Conservation (phyloP, 2,113 vertebrate genomes). For the Fulica atra region DNA sequence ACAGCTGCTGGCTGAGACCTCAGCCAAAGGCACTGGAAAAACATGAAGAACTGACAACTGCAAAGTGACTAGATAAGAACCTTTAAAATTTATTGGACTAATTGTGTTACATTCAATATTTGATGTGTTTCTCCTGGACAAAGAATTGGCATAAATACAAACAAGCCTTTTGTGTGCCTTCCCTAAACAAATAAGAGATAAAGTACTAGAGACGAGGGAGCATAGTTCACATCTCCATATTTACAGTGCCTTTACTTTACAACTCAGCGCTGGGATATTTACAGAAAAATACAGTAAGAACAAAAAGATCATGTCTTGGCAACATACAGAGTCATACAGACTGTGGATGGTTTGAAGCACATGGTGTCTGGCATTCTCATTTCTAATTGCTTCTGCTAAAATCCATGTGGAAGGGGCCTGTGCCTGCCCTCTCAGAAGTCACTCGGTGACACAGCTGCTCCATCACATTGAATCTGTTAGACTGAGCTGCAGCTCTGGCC, state of each 20-base stretch:
- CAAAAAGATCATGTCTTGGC: conserved; percentile 80
- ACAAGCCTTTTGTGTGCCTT: conserved; percentile 82
- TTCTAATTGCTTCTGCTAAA: conserved; percentile 65
- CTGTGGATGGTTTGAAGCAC: conserved; percentile 70
- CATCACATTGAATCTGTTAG: background rate
- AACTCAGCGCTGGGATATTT: conserved; percentile 85
- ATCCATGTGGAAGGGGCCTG: background rate
- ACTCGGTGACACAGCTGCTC: background rate
- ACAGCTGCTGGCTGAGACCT: background rate
- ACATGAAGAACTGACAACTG: background rate
- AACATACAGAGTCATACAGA: conserved; percentile 76
- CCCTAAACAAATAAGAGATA: conserved; percentile 78
- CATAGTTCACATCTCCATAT: conserved; percentile 84
- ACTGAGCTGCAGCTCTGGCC: background rate
- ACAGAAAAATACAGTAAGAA: conserved; percentile 85
- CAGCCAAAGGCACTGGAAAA: background rate
- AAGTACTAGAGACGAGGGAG: conserved; percentile 79
- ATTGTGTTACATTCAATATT: conserved; percentile 93
- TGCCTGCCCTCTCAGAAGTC: background rate
- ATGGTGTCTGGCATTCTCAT: conserved; percentile 14
- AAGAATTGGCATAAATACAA: conserved; percentile 88
- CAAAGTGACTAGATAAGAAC: conserved; percentile 82
- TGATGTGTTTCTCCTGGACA: conserved; percentile 85
- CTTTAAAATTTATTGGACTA: conserved; percentile 95
- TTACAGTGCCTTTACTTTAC: conserved; percentile 90